Conservation (phyloP, 2,113 vertebrate species). For the Marmota monax region DNA sequence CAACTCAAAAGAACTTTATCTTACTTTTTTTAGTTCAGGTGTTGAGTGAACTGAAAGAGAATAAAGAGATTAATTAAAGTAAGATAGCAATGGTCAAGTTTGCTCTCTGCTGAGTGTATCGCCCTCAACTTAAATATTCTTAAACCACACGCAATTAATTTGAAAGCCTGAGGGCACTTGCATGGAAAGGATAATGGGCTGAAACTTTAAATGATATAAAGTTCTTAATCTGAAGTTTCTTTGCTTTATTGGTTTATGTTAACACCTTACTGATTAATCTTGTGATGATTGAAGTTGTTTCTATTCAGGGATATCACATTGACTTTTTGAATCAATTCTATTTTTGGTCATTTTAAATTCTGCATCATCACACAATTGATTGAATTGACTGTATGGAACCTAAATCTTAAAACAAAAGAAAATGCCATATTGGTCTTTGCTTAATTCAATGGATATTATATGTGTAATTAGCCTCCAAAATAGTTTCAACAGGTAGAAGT, state of each 20-base stretch:
- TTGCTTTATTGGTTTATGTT: conserved; percentile 74
- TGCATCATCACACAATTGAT: not conserved
- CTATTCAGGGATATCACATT: conserved; percentile 48
- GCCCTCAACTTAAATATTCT: conserved; percentile 71
- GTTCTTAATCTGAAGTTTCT: conserved; percentile 68
- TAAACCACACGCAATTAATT: conserved; percentile 75
- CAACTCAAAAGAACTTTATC: conserved; percentile 59
- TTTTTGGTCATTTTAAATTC: conserved; percentile 66
- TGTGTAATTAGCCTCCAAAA: not conserved
- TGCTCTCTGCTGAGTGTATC: conserved; percentile 63
- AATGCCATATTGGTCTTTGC: not conserved
- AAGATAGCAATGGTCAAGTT: conserved; percentile 67
- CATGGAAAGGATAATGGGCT: conserved; percentile 73
- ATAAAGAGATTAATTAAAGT: conserved; percentile 78
- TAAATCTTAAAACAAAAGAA: conserved; percentile 56
- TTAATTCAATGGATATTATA: not conserved
- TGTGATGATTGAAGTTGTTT: conserved; percentile 48
- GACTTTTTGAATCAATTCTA: conserved; percentile 38
- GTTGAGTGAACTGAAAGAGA: conserved; percentile 69
- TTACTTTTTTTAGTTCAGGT: conserved; percentile 64
- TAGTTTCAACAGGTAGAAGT: not conserved
- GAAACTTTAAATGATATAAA: conserved; percentile 68
- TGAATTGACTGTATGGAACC: conserved; percentile 33
- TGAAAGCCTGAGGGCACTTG: conserved; percentile 61
- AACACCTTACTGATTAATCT: conserved; percentile 77